Evolutionary conservation across 2,113 vertebrate genomes (phyloP).

Genomic region (Archilochus colubris): DNA sequence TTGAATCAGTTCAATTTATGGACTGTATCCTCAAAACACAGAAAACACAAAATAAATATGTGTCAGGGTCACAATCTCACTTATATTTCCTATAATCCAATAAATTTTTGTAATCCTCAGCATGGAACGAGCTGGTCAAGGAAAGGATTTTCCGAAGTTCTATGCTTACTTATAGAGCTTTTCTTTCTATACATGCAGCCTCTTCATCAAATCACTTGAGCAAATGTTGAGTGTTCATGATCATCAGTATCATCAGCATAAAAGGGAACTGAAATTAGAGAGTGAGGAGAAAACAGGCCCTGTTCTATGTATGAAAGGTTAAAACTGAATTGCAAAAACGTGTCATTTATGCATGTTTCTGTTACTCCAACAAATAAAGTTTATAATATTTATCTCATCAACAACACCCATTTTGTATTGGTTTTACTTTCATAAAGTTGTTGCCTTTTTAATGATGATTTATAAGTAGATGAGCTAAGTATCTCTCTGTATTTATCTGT

Average conservation of each 20-base stretch:
- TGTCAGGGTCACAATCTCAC: neutral
- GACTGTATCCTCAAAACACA: neutral
- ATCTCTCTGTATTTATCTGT: neutral
- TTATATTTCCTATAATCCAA: neutral
- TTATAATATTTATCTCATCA: conserved; percentile 34
- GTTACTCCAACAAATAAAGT: neutral
- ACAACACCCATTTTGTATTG: conserved; percentile 28
- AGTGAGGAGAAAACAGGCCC: neutral
- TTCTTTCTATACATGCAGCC: neutral
- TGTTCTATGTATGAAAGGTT: neutral
- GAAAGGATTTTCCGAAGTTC: neutral
- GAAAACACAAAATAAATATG: neutral
- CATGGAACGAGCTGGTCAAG: neutral
- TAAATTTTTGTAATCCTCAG: neutral
- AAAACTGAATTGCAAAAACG: neutral
- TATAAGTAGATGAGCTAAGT: neutral
- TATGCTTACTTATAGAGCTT: neutral
- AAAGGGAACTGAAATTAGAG: neutral
- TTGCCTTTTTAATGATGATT: conserved; percentile 39
- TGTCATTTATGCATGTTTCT: conserved; percentile 22
- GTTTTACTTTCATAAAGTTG: conserved; percentile 53
- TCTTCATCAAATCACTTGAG: neutral
- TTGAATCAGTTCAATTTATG: neutral
- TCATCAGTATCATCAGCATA: neutral
- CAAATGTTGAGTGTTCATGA: neutral